phyloP scores from a whole-genome alignment of 2,113 vertebrate species.

The Pycnonotus jocosus region DNA sequence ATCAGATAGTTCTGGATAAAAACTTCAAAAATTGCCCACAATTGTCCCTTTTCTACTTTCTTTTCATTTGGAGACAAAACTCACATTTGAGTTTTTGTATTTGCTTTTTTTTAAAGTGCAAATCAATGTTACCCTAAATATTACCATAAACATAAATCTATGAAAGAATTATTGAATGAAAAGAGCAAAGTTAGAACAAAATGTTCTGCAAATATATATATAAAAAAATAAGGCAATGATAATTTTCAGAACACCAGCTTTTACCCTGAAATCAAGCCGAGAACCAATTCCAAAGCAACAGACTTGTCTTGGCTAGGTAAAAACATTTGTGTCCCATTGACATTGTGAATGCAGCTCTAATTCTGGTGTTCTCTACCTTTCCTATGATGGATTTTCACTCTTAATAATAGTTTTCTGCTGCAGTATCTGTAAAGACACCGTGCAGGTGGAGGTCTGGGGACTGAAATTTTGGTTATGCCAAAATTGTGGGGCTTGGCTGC shows the following conservation, averaged over 20 bases:
- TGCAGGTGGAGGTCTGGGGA: fast-evolving
- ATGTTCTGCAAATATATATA: not conserved
- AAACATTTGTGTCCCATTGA: not conserved
- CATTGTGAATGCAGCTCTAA: not conserved
- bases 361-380: not conserved
- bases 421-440: not conserved
- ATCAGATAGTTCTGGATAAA: not conserved
- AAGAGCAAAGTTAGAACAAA: not conserved
- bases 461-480: not conserved
- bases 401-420: not conserved
- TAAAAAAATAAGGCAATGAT: not conserved
- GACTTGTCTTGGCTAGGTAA: not conserved
- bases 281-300: not conserved
- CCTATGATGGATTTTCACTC: not conserved
- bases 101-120: not conserved
- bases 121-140: not conserved
- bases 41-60: not conserved
- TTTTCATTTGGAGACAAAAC: not conserved
- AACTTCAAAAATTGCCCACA: not conserved
- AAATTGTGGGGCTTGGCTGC: not conserved
- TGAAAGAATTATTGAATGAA: not conserved
- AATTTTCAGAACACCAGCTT: not conserved
- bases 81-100: not conserved
- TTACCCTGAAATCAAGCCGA: not conserved
- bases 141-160: not conserved